Base-by-base conservation (phyloP, 2,888 invertebrate species). In the Tachina fera region DNA sequence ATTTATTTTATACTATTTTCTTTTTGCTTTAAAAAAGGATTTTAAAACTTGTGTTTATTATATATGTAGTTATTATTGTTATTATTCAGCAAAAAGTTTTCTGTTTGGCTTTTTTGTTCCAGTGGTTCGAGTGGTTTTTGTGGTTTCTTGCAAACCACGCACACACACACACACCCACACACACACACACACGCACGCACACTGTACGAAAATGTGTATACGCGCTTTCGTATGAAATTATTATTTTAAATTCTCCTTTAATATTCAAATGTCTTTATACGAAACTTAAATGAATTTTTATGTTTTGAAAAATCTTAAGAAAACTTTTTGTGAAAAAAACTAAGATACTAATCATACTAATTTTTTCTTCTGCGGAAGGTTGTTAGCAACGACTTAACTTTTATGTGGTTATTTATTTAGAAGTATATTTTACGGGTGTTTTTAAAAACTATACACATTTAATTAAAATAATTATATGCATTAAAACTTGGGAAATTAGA, bases 281-380 rank as follows among this genome's bases (percentile, higher is more conserved):
- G 19, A 67, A 47, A 47, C 67, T 65, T 65, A 19, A 41, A 56
- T 58, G 9, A 63, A 49, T 60, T 65, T 31, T 67, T 65, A 31
- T 60, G 41, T 1, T 16, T 39, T 1, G 67, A 74, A 41, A 49
- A 65, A 68, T 68, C 65, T 72, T 74, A 53, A 22, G 51, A n/a
- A 41, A 82, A 76, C 74, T 78, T 83, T 63, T 31, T 31, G 1
- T 5, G 6, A 31, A 31, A 31, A 47, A 80, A 84, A 80, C 76
- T 75, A 72, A 77, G 9, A 70, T 58, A 75, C 84, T 76, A 76
- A 84, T 79, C 70, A 84, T 84, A 65, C 76, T 71, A 84, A 84
- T 76, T 70, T 65, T 45, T 67, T 1, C 39, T 71, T 75, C 45
- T 43, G 51, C 51, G 10, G 51, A 45, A 75, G 45, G 65, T 81